Conservation (phyloP, 1,140 invertebrate genomes). For the Eriocheir sinensis region DNA sequence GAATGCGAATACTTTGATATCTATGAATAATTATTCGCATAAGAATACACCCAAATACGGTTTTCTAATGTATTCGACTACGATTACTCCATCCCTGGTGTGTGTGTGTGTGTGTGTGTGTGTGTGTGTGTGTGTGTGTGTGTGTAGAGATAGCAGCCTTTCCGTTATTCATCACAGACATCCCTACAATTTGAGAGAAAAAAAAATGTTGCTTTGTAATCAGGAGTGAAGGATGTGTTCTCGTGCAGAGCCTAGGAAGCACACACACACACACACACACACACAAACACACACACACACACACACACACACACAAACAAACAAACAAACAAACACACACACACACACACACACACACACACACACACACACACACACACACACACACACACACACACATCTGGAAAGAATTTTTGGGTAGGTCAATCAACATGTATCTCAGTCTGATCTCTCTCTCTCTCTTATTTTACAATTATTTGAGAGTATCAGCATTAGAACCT, state of each 20-base stretch:
- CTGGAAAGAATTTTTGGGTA: too few relatives aligned
- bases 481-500: too few relatives aligned
- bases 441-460: too few relatives aligned
- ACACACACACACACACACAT: neutral
- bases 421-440: too few relatives aligned
- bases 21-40: too few relatives aligned
- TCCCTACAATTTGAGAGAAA: neutral
- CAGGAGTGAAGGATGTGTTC: neutral
- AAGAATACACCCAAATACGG: too few relatives aligned
- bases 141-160: neutral
- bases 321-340: neutral
- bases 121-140: neutral
- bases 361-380: conserved; percentile 24
- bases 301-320: neutral
- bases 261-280: conserved; percentile 36
- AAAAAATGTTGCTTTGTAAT: neutral
- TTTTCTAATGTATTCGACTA: too few relatives aligned
- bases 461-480: too few relatives aligned
- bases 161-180: neutral
- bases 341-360: neutral
- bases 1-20: too few relatives aligned
- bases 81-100: too few relatives aligned
- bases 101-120: too few relatives aligned
- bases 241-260: neutral
- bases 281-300: conserved; percentile 31